Percentiles rank a stretch among this genome's conserved stretches.
Evolutionary conservation across 2,888 invertebrate genomes (phyloP).

Genomic region (Caenorhabditis sp.): DNA sequence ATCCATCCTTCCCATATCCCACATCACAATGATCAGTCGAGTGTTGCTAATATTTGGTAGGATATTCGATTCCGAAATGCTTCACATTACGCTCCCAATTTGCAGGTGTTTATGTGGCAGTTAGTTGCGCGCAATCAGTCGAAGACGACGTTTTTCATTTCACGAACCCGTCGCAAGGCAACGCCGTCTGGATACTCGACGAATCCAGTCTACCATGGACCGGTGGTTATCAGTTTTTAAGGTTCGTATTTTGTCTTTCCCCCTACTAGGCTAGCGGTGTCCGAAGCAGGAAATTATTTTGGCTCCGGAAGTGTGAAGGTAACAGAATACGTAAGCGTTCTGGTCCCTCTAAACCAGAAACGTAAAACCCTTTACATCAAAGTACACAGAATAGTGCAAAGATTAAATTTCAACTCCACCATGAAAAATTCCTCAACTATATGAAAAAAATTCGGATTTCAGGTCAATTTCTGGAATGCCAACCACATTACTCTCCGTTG

Average conservation of each 20-base stretch:
- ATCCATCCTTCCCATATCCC: background rate
- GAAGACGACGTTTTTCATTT: conserved; percentile 73
- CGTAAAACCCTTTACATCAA: conserved; percentile 24
- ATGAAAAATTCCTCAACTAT: too few relatives aligned
- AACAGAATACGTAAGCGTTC: conserved; percentile 32
- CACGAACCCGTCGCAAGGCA: conserved; percentile 68
- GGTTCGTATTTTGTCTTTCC: conserved; percentile 54
- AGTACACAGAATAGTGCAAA: conserved; percentile 23
- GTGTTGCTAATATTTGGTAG: conserved; percentile 64
- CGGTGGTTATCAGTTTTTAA: conserved; percentile 78
- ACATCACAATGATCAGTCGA: conserved; percentile 46
- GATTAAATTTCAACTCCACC: background rate
- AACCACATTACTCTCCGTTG: conserved; percentile 70
- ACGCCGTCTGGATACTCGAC: conserved; percentile 76
- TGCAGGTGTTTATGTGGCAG: conserved; percentile 57
- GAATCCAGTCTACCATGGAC: conserved; percentile 76
- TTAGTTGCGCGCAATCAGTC: conserved; percentile 58
- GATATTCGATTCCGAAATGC: background rate
- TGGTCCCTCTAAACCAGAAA: background rate
- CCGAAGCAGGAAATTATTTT: conserved; percentile 29
- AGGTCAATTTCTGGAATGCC: conserved; percentile 62
- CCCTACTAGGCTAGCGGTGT: background rate
- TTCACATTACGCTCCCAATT: conserved; percentile 2
- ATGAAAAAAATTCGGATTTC: conserved; percentile 15
- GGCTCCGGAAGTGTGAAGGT: conserved; percentile 36